A percentile compares a stretch with the other conserved stretches of the same genome.
Evolutionary conservation across 2,888 invertebrate genomes (phyloP).

Genomic region (Andrena hattorfiana): DNA sequence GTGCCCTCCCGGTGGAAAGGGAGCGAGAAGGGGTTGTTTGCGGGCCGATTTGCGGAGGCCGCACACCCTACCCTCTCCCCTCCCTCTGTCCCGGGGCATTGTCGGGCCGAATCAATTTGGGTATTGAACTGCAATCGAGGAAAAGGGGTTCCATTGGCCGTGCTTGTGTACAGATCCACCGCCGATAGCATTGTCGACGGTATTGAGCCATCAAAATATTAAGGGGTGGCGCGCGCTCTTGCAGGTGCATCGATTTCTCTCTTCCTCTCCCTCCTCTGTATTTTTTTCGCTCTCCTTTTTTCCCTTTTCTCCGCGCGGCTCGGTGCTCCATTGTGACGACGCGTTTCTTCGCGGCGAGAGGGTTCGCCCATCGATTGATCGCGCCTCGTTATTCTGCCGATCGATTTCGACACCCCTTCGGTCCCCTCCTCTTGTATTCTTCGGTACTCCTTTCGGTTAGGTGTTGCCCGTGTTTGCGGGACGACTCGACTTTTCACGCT

Average conservation of each 20-base stretch:
- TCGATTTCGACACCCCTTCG: constrained; percentile 59
- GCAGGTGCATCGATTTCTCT: constrained; percentile 69
- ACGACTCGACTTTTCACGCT: constrained; percentile 26
- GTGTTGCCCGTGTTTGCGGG: not conserved
- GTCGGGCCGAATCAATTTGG: constrained; percentile 82
- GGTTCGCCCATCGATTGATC: constrained; percentile 65
- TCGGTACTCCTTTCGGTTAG: not conserved
- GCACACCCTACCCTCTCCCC: not conserved
- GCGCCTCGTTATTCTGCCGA: constrained; percentile 67
- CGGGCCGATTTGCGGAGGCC: constrained; percentile 45
- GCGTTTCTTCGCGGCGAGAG: constrained; percentile 64
- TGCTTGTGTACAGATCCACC: constrained; percentile 60
- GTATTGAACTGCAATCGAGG: constrained; percentile 83
- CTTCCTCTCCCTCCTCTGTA: constrained; percentile 3
- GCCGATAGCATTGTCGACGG: constrained; percentile 81
- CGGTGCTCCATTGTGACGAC: constrained; percentile 59
- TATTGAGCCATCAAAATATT: constrained; percentile 85
- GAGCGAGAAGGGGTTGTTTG: constrained; percentile 60
- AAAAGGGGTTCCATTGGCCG: constrained; percentile 70
- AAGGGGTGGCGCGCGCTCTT: constrained; percentile 72
- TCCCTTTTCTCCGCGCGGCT: not conserved
- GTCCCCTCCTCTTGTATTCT: not conserved
- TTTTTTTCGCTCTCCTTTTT: not conserved
- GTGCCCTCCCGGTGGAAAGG: constrained; percentile 55
- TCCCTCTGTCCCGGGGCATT: constrained; percentile 54